phyloP scores from a whole-genome alignment of 2,888 invertebrate species.

The Pantelozetes paolii region DNA sequence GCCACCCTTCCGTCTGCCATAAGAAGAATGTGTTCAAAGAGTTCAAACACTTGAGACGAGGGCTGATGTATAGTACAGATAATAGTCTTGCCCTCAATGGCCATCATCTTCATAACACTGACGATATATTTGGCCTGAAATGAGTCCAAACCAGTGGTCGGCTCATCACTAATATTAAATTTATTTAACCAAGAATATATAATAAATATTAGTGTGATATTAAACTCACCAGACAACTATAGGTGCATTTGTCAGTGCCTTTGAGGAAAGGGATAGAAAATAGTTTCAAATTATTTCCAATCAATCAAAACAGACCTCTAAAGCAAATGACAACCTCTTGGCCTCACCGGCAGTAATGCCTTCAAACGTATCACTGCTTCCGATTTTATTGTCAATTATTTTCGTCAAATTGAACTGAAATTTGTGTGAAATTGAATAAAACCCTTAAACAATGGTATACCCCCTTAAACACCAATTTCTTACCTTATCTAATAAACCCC shows the following conservation, averaged over 20 bases:
- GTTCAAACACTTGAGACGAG: slow-evolving; percentile 55
- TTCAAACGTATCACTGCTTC: slow-evolving; percentile 76
- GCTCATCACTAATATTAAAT: slow-evolving; percentile 70
- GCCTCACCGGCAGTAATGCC: slow-evolving; percentile 95
- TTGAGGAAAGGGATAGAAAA: slow-evolving; percentile 82
- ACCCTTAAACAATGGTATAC: no score
- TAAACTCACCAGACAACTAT: no score
- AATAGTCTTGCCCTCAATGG: slow-evolving; percentile 56
- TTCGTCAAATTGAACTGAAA: slow-evolving; percentile 76
- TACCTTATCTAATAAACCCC: not conserved
- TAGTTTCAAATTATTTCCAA: not conserved
- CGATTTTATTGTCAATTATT: slow-evolving; percentile 85
- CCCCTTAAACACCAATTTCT: not conserved
- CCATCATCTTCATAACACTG: slow-evolving; percentile 59
- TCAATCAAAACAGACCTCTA: slow-evolving; percentile 66
- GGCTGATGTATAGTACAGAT: slow-evolving; percentile 60
- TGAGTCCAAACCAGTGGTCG: slow-evolving; percentile 92
- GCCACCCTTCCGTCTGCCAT: slow-evolving; percentile 58
- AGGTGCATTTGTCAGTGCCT: no score
- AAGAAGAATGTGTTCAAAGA: slow-evolving; percentile 57
- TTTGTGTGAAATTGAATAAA: no score
- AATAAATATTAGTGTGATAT: no score
- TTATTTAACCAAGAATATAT: no score
- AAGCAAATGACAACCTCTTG: slow-evolving; percentile 89
- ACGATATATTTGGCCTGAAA: slow-evolving; percentile 94